Evolutionary conservation across 2,888 invertebrate genomes (phyloP).

Genomic region (Pollenia amentaria): DNA sequence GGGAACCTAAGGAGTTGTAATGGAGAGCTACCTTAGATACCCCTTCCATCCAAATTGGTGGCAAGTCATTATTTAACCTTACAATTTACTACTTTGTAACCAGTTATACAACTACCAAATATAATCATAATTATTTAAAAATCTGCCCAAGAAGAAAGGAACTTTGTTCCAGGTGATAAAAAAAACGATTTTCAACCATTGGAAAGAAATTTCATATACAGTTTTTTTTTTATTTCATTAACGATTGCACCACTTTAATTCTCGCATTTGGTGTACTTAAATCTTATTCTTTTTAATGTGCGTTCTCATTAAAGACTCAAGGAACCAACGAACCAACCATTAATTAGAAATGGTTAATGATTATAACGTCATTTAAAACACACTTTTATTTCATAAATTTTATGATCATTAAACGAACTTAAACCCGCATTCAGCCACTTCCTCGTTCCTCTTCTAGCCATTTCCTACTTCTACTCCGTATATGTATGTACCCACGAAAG

Average conservation of each 20-base stretch:
- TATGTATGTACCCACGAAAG: background rate
- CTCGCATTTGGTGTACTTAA: background rate
- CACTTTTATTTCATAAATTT: constrained; percentile 50
- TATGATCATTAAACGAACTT: constrained; percentile 30
- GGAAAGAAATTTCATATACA: background rate
- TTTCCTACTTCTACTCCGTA: too few species aligned
- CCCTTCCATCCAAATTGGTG: too few species aligned
- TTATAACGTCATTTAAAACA: constrained; percentile 51
- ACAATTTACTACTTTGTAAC: too few species aligned
- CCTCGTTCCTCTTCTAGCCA: too few species aligned
- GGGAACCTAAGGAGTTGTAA: too few species aligned
- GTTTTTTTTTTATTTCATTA: background rate
- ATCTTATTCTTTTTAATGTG: background rate
- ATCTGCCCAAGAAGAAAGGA: background rate
- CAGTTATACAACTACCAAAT: too few species aligned
- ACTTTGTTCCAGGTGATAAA: background rate
- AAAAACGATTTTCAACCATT: too few species aligned
- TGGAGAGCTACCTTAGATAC: too few species aligned
- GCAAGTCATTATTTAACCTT: too few species aligned
- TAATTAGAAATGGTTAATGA: constrained; percentile 65
- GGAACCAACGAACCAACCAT: constrained; percentile 34
- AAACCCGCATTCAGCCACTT: background rate
- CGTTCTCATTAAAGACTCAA: background rate
- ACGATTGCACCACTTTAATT: background rate
- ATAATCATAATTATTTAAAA: too few species aligned